Conservation (phyloP, 1,140 invertebrate species). For the Ostrea edulis region DNA sequence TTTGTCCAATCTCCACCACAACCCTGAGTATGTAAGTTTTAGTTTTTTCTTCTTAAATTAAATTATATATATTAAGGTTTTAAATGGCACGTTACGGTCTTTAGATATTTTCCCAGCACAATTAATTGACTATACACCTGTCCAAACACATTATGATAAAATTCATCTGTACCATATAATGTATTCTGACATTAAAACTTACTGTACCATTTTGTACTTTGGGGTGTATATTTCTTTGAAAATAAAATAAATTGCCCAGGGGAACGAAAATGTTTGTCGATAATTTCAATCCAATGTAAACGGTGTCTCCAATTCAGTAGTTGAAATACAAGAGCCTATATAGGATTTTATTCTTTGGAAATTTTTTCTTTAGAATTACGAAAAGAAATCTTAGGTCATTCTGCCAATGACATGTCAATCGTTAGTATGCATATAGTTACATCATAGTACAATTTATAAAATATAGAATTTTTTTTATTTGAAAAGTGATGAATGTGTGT, state of each 20-base stretch:
- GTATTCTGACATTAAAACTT: neutral
- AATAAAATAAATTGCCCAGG: neutral
- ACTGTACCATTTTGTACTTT: neutral
- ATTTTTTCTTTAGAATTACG: too few relatives aligned
- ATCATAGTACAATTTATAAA: too few relatives aligned
- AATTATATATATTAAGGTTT: neutral
- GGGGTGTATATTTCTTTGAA: conserved; percentile 17
- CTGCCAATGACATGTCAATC: too few relatives aligned
- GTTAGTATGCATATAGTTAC: too few relatives aligned
- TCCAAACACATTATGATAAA: conserved; percentile 12
- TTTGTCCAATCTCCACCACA: neutral
- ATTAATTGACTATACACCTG: conserved; percentile 19
- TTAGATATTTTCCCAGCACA: neutral
- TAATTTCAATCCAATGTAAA: neutral
- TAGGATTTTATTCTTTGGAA: too few relatives aligned
- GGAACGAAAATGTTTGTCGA: neutral
- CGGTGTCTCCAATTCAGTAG: too few relatives aligned
- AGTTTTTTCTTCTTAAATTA: neutral
- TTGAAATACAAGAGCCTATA: too few relatives aligned
- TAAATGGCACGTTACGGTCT: neutral
- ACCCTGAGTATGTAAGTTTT: neutral
- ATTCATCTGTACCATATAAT: neutral
- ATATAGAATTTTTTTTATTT: too few relatives aligned
- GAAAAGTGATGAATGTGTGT: too few relatives aligned
- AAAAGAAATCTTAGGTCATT: too few relatives aligned